Base-by-base conservation (phyloP, 2,888 invertebrate genomes). In the Trisateles emortualis region DNA sequence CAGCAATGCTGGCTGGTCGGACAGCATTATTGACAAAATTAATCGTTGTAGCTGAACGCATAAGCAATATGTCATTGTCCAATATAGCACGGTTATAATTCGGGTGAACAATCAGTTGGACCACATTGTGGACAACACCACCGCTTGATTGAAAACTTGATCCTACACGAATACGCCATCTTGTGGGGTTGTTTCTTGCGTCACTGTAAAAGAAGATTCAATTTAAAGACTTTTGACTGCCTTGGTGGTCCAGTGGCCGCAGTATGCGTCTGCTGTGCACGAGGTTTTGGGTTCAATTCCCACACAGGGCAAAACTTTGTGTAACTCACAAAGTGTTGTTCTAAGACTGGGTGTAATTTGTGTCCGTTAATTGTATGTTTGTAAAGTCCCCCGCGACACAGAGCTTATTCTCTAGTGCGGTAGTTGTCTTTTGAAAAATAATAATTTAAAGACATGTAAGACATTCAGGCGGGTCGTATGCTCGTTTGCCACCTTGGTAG, bases 101-200 rank as follows among this genome's bases (percentile, higher is more conserved):
- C 1, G 59, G 54, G 47, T 80, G 74, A 35, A 64, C 45, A 9
- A 59, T 48, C 13, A 72, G 67, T 8, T 56, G 3, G 0, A 33
- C 39, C 3, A 72, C 19, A 1, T 41, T 59, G 54, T 74, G 59
- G 2, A 75, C 46, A 2, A 32, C 11, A 1, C 81, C 81, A 11
- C 81, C 79, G 30, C 72, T 73, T 45, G 66, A 65, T 5, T 74
- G 71, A 5, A 35, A 57, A 2, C 70, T 64, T 4, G 79, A 75
- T 0, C 81, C 81, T 3, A 77, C 70, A 2, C 76, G 72, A 10
- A 68, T 42, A 3, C 74, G 67, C 76, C 74, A 78, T 41, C 17
- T 42, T 3, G 11, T 36, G n/a, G 48, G 17, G 0, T 48, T 22
- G 32, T 65, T 30, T 2, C 30, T 10, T 30, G 2, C 67, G 10